Conservation (phyloP, 1,140 invertebrate species). For the Magallana gigas region DNA sequence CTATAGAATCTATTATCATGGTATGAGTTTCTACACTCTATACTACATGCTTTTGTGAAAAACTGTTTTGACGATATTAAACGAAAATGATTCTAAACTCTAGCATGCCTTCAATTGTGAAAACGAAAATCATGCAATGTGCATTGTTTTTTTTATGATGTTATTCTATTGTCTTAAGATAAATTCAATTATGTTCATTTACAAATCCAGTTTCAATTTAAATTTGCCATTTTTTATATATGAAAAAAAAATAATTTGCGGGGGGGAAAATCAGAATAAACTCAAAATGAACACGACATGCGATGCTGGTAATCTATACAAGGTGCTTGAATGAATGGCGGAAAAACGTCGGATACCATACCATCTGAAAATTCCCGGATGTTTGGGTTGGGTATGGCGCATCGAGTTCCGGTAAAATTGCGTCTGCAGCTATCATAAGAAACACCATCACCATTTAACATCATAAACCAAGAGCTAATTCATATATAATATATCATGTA, state of each 20-base stretch:
- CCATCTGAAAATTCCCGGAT: slow-evolving; percentile 35
- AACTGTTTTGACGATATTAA: background rate
- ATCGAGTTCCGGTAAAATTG: slow-evolving; percentile 49
- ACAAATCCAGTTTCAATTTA: background rate
- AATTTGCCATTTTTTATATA: background rate
- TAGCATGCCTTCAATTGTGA: slow-evolving; percentile 16
- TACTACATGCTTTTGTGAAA: background rate
- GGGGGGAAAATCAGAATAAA: background rate
- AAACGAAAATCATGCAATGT: slow-evolving; percentile 7
- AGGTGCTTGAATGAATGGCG: slow-evolving; percentile 44
- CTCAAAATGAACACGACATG: slow-evolving; percentile 34
- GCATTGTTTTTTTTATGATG: background rate
- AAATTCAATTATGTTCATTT: too few relatives aligned
- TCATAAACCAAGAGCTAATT: background rate
- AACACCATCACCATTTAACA: slow-evolving; percentile 44
- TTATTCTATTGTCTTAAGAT: too few relatives aligned
- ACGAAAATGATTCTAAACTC: background rate
- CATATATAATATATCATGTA: background rate
- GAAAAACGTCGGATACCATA: slow-evolving; percentile 40
- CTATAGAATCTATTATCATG: background rate
- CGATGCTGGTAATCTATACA: slow-evolving; percentile 44
- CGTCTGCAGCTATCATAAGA: slow-evolving; percentile 50
- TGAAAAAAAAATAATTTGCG: background rate
- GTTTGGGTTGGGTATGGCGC: slow-evolving; percentile 36
- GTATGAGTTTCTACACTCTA: background rate